A percentile compares a stretch with the other conserved stretches of the same genome.
Conservation (phyloP, 1,140 invertebrate species). For the Hesperophylax magnus region DNA sequence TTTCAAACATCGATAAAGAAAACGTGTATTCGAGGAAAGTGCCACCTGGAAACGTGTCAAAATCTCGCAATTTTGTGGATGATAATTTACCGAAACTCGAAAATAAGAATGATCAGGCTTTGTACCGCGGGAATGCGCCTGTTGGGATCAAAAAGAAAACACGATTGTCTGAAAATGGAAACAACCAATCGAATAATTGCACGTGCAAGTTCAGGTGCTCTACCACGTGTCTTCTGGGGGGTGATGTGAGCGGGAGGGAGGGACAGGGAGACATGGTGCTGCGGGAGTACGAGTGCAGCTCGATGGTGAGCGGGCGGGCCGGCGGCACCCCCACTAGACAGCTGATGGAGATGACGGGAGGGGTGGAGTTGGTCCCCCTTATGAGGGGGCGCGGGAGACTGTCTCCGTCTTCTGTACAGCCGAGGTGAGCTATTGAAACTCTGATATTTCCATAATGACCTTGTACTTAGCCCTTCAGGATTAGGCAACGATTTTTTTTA, state of each 20-base stretch:
- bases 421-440: background rate
- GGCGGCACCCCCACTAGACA: constrained; percentile 67
- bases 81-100: constrained; percentile 3
- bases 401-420: constrained; percentile 5
- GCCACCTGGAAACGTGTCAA: background rate
- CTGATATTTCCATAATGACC: background rate
- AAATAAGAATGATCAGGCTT: background rate
- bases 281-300: background rate
- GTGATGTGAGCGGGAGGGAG: background rate
- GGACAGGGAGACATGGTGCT: background rate
- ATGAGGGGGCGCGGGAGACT: constrained; percentile 69
- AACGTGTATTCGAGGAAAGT: constrained; percentile 27
- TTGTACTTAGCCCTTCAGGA: background rate
- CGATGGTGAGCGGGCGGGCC: background rate
- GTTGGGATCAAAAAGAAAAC: background rate
- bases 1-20: constrained; percentile 25
- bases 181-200: background rate
- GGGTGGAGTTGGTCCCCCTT: constrained; percentile 79
- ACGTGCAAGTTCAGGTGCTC: constrained; percentile 14
- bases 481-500: background rate
- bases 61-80: background rate
- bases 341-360: constrained; percentile 71
- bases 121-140: background rate
- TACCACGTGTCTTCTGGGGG: background rate
- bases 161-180: background rate